Conservation (phyloP, 2,888 invertebrate genomes). For the Drosophila mettleri region DNA sequence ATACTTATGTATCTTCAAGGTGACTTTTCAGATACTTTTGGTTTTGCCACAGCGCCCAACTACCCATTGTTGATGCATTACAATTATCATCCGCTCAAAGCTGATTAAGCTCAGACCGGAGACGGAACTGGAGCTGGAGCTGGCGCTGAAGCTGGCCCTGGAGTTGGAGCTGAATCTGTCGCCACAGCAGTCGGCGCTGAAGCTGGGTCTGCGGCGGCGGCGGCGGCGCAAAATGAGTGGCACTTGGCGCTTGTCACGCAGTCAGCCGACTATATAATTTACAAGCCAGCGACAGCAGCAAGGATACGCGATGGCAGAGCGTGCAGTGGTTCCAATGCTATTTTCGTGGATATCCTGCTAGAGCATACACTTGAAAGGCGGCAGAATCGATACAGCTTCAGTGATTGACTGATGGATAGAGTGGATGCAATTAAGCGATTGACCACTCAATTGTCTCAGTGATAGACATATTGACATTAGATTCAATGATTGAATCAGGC, state of each 20-base stretch:
- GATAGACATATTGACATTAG: no score
- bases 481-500: no score
- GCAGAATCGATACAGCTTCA: no score
- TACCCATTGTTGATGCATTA: not conserved
- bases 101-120: conserved; percentile 14
- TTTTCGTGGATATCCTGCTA: not conserved
- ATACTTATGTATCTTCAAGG: not conserved
- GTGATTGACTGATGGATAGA: no score
- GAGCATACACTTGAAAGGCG: no score
- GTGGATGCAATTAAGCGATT: no score
- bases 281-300: conserved; percentile 22
- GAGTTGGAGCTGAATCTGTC: not conserved
- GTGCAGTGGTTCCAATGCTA: conserved; percentile 1
- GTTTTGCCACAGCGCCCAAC: not conserved
- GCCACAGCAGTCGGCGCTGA: not conserved
- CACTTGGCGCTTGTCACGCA: conserved; percentile 40
- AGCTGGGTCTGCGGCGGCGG: not conserved
- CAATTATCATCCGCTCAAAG: conserved; percentile 19
- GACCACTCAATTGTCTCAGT: no score
- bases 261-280: conserved; percentile 52
- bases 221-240: conserved; percentile 45
- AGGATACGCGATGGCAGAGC: conserved; percentile 6
- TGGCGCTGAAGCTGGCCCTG: not conserved
- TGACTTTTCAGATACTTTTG: not conserved
- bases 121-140: not conserved